Evolutionary conservation across 2,113 vertebrate species (phyloP).

Genomic region (Charadrius vociferus): DNA sequence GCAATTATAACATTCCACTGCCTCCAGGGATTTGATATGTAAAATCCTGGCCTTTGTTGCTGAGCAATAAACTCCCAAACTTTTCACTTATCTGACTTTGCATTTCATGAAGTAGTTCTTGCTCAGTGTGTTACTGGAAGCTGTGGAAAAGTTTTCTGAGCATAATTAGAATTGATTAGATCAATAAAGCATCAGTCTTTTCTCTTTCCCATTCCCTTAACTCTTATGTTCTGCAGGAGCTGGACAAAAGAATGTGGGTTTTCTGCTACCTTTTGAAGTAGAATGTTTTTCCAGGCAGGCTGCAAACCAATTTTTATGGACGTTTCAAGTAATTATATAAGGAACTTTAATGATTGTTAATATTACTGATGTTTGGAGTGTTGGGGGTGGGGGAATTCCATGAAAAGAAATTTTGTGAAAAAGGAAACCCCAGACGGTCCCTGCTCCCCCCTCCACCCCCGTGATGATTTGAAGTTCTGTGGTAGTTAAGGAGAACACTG

Average conservation of each 20-base stretch:
- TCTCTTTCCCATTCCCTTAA: not conserved
- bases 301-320: not conserved
- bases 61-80: not conserved
- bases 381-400: not conserved
- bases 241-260: not conserved
- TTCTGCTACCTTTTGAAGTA: not conserved
- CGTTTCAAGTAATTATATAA: not conserved
- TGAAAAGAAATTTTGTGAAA: not conserved
- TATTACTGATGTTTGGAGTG: not conserved
- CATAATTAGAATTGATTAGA: not conserved
- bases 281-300: not conserved
- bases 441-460: fast-evolving
- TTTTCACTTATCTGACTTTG: not conserved
- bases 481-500: not conserved
- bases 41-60: not conserved
- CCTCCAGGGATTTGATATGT: not conserved
- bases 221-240: not conserved
- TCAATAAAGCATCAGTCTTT: not conserved
- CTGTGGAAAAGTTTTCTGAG: not conserved
- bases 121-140: not conserved
- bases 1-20: not conserved
- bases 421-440: not conserved
- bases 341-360: not conserved
- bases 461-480: not conserved
- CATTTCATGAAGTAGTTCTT: not conserved